phyloP scores from a whole-genome alignment of 2,888 invertebrate genomes.

The Elysia crispata region DNA sequence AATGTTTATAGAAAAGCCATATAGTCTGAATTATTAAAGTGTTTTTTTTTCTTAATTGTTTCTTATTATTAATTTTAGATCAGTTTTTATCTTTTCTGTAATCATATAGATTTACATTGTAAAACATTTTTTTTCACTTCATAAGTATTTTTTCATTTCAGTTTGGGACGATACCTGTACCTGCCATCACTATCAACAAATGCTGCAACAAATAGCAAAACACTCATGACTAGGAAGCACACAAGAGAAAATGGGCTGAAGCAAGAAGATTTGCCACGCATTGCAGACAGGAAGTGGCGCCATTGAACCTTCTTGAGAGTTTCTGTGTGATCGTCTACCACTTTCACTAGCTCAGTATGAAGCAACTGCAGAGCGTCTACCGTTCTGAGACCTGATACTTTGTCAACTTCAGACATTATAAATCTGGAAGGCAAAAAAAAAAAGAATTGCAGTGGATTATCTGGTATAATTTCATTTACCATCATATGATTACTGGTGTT shows the following conservation, averaged over 20 bases:
- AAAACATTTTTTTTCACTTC: no score
- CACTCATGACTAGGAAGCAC: slow-evolving; percentile 29
- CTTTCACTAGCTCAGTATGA: slow-evolving; percentile 21
- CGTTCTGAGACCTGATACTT: slow-evolving; percentile 31
- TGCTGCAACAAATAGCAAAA: slow-evolving; percentile 32
- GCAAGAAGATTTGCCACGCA: slow-evolving; percentile 29
- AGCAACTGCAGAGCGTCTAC: slow-evolving; percentile 32
- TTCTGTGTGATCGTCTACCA: slow-evolving; percentile 21
- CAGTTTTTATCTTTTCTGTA: no score
- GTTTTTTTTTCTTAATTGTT: no score
- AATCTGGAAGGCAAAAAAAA: no score
- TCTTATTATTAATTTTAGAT: no score
- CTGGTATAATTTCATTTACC: no score
- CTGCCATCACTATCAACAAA: slow-evolving; percentile 41
- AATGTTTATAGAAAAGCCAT: no score
- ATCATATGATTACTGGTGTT: no score
- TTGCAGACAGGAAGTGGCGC: slow-evolving; percentile 18
- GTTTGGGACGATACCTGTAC: background rate
- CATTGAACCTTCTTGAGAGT: slow-evolving; percentile 1
- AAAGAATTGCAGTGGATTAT: no score
- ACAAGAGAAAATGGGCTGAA: slow-evolving; percentile 38
- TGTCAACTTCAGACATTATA: no score
- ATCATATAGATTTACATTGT: no score
- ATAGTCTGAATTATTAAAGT: no score
- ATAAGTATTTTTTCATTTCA: background rate